Evolutionary conservation across 35 echinoderm and acorn worm species (phyloP).

Genomic region (Patiria miniata): DNA sequence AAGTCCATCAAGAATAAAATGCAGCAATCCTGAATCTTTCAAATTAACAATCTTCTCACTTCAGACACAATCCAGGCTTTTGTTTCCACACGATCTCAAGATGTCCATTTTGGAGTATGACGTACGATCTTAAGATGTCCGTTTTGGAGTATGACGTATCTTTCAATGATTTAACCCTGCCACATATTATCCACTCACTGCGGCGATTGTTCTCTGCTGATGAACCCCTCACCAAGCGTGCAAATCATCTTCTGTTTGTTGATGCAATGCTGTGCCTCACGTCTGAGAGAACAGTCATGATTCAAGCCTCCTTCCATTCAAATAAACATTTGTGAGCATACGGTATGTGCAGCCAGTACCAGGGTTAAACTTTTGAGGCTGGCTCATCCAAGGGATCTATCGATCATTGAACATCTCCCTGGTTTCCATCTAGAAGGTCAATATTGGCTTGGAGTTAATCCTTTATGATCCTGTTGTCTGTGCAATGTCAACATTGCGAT

Average conservation of each 20-base stretch:
- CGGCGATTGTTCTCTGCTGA: background rate
- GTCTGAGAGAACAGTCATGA: too few species aligned
- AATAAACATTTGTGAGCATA: background rate
- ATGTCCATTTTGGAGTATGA: background rate
- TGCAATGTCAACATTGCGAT: background rate
- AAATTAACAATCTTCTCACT: too few species aligned
- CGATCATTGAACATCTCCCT: slow-evolving; percentile 14
- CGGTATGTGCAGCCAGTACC: background rate
- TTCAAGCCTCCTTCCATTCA: background rate
- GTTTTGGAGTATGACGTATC: background rate
- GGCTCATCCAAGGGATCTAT: background rate
- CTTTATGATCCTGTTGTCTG: too few species aligned
- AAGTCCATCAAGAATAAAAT: too few species aligned
- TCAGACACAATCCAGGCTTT: too few species aligned
- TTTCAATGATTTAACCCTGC: slow-evolving; percentile 24
- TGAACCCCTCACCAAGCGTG: background rate
- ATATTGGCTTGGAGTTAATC: background rate
- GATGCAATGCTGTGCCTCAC: background rate
- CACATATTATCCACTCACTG: background rate
- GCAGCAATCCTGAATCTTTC: too few species aligned
- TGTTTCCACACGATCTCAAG: background rate
- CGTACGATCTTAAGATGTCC: too few species aligned
- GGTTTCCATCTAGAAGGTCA: background rate
- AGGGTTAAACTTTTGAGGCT: background rate
- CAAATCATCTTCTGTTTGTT: background rate